Conservation (phyloP, 92 coral and sea anemone species). For the Phenganax stokvisi region DNA sequence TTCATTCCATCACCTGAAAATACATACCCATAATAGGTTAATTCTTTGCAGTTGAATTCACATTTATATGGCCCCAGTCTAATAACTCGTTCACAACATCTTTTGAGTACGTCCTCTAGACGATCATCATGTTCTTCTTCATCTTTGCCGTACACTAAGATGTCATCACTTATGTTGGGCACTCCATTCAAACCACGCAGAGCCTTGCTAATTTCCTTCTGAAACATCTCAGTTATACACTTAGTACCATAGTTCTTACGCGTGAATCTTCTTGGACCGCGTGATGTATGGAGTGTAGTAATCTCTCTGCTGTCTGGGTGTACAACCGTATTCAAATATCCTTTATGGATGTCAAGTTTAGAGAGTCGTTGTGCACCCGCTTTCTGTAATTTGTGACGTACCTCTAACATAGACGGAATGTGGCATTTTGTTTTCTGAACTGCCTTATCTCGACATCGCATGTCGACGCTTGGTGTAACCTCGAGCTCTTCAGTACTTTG, state of each 20-base stretch:
- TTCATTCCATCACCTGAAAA: not conserved
- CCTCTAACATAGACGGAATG: not conserved
- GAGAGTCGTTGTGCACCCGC: too few species aligned
- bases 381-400: not conserved
- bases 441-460: not conserved
- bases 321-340: too few species aligned
- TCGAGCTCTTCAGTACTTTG: not conserved
- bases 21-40: not conserved
- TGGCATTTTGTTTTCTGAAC: not conserved
- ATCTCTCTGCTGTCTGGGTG: too few species aligned
- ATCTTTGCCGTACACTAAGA: too few species aligned
- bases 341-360: too few species aligned
- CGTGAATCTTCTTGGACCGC: not conserved
- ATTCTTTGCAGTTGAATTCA: not conserved
- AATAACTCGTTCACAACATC: not conserved
- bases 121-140: not conserved
- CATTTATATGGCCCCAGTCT: not conserved
- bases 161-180: too few species aligned
- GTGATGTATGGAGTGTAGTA: not conserved
- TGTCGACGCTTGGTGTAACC: too few species aligned
- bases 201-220: too few species aligned
- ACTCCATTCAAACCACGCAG: too few species aligned
- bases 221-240: not conserved
- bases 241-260: not conserved
- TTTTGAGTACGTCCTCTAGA: not conserved